These are phyloP conservation scores for Sternarchorhynchus goeldii DNA, from an alignment of 2,797 vertebrate species.

Conservation along the genomic window DNA sequence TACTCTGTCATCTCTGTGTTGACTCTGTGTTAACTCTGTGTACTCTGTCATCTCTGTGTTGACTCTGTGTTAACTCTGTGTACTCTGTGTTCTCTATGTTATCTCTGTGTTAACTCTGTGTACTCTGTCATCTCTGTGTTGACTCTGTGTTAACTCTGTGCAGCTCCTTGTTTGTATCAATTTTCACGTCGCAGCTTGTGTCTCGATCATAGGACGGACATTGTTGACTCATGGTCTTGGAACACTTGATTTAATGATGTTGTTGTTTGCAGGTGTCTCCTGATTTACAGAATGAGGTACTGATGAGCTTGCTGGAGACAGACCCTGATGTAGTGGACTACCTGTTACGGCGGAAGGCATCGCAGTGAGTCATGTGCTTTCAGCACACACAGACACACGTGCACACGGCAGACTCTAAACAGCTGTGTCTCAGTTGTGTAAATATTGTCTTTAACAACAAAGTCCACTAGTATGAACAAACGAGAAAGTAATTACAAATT, in stretches of 20 bases:
- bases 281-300: constrained; percentile 95
- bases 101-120: not conserved
- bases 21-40: not conserved
- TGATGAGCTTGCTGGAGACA: constrained; percentile 90
- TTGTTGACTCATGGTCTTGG: not conserved
- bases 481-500: not conserved
- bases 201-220: no score
- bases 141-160: not conserved
- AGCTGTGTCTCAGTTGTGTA: not conserved
- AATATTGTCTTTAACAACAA: not conserved
- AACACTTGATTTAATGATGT: not conserved
- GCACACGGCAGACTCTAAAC: not conserved
- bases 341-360: constrained; percentile 90
- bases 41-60: not conserved
- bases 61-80: not conserved
- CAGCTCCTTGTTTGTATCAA: no score
- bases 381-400: not conserved
- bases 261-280: constrained; percentile 81
- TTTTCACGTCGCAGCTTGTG: not conserved
- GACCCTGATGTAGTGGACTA: constrained; percentile 97
- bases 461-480: not conserved
- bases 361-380: constrained; percentile 86
- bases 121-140: not conserved
- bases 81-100: no score
- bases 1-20: not conserved